Evolutionary conservation across 2,888 invertebrate genomes (phyloP), one percentile per base, ranked within the genome.

Genomic region (Apamea monoglypha): DNA sequence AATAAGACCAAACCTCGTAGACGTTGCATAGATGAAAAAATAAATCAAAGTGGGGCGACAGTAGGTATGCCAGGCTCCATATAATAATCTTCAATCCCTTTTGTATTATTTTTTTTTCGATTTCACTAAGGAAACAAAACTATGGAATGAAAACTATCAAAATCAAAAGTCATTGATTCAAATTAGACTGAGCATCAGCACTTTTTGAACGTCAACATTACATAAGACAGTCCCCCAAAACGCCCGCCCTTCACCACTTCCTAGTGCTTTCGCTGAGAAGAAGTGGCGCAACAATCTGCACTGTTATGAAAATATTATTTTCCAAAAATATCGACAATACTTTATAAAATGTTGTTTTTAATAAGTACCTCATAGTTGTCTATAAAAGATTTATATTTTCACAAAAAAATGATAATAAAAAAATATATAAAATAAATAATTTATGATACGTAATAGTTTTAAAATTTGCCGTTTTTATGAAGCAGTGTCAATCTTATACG

Each of bases 351-450:
- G 7, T 81, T 75, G 44, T 75, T 18, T 61, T 50, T 8, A 68
- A 50, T 68, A 72, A 59, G 81, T 82, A 82, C 68, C 75, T 81
- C 32, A 61, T 68, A 80, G 66, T 21, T 66, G 29, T 25, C 29
- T 75, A 50, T 40, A n/a, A 80, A 50, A 71, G 66, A 75, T 75
- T 67, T 68, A 71, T 81, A 81, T 81, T 81, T 81, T 81, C 44
- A 74, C 61, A 72, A 59, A 61, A 72, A 56, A 68, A 70, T 7
- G 0, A 21, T 6, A 29, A 47, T 25, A 53, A 63, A 56, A 63
- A 69, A 69, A 56, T 10, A 53, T 53, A n/a, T 25, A 18, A 56
- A 64, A 74, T 78, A 67, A 36, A 72, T 68, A 56, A 12, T 21
- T 10, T 21, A 63, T 32, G 5, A 53, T 8, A 32, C 25, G 25